phyloP scores from a whole-genome alignment of 2,797 vertebrate species.

The Cygnus olor region DNA sequence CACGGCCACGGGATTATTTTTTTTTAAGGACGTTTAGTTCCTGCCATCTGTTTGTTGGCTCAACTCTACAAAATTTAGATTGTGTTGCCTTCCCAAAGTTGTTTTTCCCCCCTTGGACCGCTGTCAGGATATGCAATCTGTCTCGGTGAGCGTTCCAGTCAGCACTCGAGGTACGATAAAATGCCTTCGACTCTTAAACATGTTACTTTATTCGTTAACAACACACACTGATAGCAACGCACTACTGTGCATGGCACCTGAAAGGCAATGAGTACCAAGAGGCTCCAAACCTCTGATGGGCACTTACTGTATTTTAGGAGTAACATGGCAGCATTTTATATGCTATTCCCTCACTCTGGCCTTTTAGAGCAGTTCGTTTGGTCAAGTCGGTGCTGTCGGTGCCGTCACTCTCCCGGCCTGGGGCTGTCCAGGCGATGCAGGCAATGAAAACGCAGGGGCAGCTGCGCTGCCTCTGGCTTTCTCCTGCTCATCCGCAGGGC shows the following conservation, averaged over 20 bases:
- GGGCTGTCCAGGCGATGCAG: background rate
- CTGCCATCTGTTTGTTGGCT: slow-evolving; percentile 73
- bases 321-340: background rate
- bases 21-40: slow-evolving; percentile 64
- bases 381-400: background rate
- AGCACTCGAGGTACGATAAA: background rate
- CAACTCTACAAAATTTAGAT: slow-evolving; percentile 53
- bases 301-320: background rate
- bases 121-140: slow-evolving; percentile 68
- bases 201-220: slow-evolving; percentile 7
- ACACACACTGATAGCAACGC: background rate
- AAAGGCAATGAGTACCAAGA: background rate
- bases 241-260: rapidly evolving
- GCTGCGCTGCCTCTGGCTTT: background rate
- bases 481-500: background rate
- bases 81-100: slow-evolving; percentile 53
- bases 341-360: background rate
- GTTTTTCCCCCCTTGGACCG: slow-evolving; percentile 54
- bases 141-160: slow-evolving; percentile 44
- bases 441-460: background rate
- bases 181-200: background rate
- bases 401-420: background rate
- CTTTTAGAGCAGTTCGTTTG: background rate
- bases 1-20: background rate
- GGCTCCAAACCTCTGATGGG: background rate